phyloP scores from a whole-genome alignment of 2,797 vertebrate species.

The Falco rusticolus region DNA sequence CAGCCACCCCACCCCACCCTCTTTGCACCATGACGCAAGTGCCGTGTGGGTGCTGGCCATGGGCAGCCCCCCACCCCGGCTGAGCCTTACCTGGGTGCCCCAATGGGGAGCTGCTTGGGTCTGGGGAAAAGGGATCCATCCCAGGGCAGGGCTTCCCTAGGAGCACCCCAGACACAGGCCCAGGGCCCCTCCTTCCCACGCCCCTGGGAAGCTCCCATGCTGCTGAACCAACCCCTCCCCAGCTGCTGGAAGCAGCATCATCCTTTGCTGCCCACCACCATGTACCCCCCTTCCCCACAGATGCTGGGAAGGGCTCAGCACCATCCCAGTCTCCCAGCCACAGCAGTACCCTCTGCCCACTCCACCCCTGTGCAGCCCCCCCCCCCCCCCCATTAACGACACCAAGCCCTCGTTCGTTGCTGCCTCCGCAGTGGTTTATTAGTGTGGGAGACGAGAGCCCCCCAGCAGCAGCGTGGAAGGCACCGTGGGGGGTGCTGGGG shows the following conservation, averaged over 20 bases:
- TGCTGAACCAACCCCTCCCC: no score
- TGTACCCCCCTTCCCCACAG: neutral
- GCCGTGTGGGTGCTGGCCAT: neutral
- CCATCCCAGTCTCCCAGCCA: accelerated
- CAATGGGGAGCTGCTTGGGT: accelerated
- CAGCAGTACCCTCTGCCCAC: accelerated
- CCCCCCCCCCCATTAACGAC: neutral
- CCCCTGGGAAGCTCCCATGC: accelerated
- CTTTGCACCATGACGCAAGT: accelerated
- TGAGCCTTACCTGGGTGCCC: accelerated
- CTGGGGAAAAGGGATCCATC: accelerated
- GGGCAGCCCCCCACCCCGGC: accelerated
- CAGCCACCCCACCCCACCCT: neutral
- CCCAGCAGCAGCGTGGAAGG: neutral
- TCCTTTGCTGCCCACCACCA: accelerated
- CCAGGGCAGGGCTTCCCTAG: accelerated
- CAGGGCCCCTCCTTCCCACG: accelerated
- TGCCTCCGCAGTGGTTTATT: conserved; percentile 69
- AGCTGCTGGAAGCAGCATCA: neutral
- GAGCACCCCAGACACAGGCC: neutral
- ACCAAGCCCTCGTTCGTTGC: neutral
- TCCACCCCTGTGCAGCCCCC: neutral
- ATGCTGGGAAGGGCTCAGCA: neutral
- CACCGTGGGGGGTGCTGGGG: neutral
- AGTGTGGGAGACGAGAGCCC: neutral